Evolutionary conservation across 1,140 invertebrate genomes (phyloP), one percentile per base, ranked within the genome.

Genomic region (Zaprionus ornatus): DNA sequence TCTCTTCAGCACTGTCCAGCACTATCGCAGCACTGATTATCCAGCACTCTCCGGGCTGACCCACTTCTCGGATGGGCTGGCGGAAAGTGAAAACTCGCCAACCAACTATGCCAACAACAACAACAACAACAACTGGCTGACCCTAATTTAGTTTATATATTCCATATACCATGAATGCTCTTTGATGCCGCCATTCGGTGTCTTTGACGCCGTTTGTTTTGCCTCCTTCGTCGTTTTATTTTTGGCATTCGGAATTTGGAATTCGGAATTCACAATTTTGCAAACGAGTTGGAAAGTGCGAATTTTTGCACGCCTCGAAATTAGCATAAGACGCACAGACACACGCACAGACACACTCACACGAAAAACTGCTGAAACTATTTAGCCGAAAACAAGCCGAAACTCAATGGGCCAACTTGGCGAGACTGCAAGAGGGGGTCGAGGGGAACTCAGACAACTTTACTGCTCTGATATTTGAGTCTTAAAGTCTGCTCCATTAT

Each of bases 211-310:
- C 27, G 42, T 50, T 56, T 23, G 59, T 52, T 65, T 74, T 48
- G 6, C 40, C 54, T 62, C 29, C 71, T 45, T 45, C 1, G 17
- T 62, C 68, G 57, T 76, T 80, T 86, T 27, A 42, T 66, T 59
- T 62, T 80, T 61, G 55, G 67, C 60, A 50, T 59, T 79, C 19
- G 42, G 45, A 63, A 48, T 79, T 67, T 68, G 71, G 65, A 69
- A 50, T 23, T 50, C 13, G 45, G 48, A 71, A 48, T 79, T 67
- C 71, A 75, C 68, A 72, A 50, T 50, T 50, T 75, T 54, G 64
- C 74, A 85, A 87, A 87, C 84, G 77, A 88, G 84, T 88, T 88
- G 84, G 84, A 88, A 88, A 88, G 84, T 88, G 84, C 85, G 84
- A 88, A 88, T 88, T 88, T 88, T 88, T 88, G 81, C 84, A 88